Evolutionary conservation across 92 coral and sea anemone species (phyloP), one percentile per base, ranked within the genome.

Genomic region (Ricordea florida): DNA sequence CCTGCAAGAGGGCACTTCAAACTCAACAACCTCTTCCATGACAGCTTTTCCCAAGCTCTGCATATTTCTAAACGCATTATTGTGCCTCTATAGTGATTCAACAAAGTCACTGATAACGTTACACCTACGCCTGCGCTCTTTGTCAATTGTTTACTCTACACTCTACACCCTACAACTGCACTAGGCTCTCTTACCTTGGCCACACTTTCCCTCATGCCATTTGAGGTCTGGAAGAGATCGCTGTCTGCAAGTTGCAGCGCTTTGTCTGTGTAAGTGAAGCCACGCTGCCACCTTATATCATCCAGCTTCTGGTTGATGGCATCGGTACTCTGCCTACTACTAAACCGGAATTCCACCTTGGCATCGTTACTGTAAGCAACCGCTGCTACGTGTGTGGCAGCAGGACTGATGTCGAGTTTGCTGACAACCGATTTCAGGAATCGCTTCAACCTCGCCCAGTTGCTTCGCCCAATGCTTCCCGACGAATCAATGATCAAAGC

Each of bases 401-500:
- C 37, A 1, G 87, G 87, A 20, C 86, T 71, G 30, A 90, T 70
- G 4, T 84, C 80, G 76, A 90, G 84, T 57, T 75, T 66, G 40
- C 75, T 68, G 17, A 86, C 48, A 4, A 86, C 53, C 4, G 80
- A 64, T 25, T 57, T 62, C 6, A 90, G 58, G 70, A 90, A 90
- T 23, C 36, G 47, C 85, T 90, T 85, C 64, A 71, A 23, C 55
- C 56, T 74, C n/a, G 16, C 83, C 80, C 90, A 90, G 86, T 86
- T 81, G 4, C 44, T 44, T 8, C 57, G 49, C 18, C 91, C 91
- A 30, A 90, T 81, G 70, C 89, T 85, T 10, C 91, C 96, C 10
- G 91, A 85, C 13, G 90, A 79, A 33, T 90, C 96, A 16, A 90
- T 60, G 2, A 90, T 47, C 64, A 90, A 80, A 3, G 80, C 96